Evolutionary conservation across 2,113 vertebrate species (phyloP).

Genomic region (Dromaius novaehollandiae): DNA sequence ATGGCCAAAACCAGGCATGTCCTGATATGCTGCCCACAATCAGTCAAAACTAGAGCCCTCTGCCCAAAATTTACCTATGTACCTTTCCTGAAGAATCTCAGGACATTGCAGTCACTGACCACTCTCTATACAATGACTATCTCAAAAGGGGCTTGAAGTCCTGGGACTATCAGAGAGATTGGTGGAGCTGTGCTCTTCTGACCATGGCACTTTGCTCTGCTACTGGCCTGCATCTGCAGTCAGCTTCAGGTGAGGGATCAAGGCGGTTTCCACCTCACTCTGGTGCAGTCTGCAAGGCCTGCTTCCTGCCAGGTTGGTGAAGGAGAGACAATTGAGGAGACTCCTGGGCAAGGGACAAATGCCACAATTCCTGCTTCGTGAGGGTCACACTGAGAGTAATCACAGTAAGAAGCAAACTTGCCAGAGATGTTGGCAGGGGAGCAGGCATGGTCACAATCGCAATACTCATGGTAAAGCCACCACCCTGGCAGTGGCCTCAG

Average conservation of each 20-base stretch:
- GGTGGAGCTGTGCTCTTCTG: background rate
- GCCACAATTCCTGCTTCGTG: background rate
- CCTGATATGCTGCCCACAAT: background rate
- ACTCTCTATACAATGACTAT: background rate
- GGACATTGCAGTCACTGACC: background rate
- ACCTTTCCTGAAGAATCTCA: background rate
- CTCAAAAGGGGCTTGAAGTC: background rate
- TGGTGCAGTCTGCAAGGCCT: accelerated
- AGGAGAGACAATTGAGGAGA: background rate
- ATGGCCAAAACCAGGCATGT: background rate
- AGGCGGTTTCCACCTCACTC: background rate
- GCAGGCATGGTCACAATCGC: accelerated
- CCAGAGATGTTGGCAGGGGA: background rate
- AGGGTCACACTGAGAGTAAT: background rate
- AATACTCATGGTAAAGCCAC: accelerated
- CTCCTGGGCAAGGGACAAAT: slow-evolving; percentile 10
- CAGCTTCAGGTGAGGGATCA: background rate
- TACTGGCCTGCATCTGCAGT: background rate
- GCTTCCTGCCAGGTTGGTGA: background rate
- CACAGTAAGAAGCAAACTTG: background rate
- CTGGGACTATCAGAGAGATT: background rate
- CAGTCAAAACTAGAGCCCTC: background rate
- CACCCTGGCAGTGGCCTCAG: background rate
- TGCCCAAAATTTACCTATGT: background rate
- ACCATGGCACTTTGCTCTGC: background rate